These are phyloP conservation scores for Synergus japonicus DNA, from an alignment of 2,888 invertebrate species.

Conservation along the genomic window DNA sequence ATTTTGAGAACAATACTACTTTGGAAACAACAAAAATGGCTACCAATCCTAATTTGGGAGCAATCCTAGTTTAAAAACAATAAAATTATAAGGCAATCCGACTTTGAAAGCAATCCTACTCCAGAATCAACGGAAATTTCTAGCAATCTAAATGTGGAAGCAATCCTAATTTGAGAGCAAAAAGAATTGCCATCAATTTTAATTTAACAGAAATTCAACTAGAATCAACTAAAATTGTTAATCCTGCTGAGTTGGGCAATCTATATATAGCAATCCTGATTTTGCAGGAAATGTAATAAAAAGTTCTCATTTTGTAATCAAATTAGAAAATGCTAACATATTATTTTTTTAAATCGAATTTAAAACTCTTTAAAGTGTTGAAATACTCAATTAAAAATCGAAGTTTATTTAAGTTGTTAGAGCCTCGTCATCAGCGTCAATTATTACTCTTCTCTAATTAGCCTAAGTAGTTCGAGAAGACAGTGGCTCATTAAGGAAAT, in stretches of 20 bases:
- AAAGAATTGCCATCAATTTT: neutral
- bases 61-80: too few species aligned
- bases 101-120: too few species aligned
- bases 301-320: neutral
- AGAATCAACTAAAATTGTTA: too few species aligned
- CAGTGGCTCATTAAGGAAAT: conserved; percentile 10
- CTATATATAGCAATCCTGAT: neutral
- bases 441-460: neutral
- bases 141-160: too few species aligned
- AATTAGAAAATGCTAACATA: too few species aligned
- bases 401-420: neutral
- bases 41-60: too few species aligned
- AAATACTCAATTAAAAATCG: neutral
- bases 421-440: neutral
- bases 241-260: too few species aligned
- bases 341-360: neutral
- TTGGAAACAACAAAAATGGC: too few species aligned
- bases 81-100: too few species aligned
- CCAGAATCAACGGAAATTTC: too few species aligned
- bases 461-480: neutral
- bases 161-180: too few species aligned
- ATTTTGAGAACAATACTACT: too few species aligned
- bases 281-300: neutral
- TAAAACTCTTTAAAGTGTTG: neutral
- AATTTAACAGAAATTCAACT: neutral